These are phyloP conservation scores for Ophion ellenae DNA, from an alignment of 2,888 invertebrate species.

Conservation along the genomic window DNA sequence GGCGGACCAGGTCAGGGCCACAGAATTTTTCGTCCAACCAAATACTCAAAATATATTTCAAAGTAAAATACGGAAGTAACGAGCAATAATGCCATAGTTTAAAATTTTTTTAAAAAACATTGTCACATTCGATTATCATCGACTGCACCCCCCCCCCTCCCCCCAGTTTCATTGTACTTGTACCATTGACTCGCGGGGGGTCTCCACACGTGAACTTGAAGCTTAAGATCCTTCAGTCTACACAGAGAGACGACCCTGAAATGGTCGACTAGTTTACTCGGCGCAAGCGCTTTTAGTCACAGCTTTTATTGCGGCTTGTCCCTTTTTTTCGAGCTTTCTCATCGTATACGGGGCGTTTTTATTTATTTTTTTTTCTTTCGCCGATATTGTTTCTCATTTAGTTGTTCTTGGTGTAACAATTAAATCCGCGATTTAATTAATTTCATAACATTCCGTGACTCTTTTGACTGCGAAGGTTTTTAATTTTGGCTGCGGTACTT, in stretches of 20 bases:
- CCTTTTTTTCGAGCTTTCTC: slow-evolving; percentile 8
- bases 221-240: slow-evolving; percentile 47
- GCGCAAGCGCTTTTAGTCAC: slow-evolving; percentile 15
- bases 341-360: neutral
- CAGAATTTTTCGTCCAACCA: slow-evolving; percentile 8
- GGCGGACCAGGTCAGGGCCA: slow-evolving; percentile 61
- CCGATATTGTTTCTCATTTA: neutral
- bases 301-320: neutral
- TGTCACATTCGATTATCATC: neutral
- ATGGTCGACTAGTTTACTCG: slow-evolving; percentile 12
- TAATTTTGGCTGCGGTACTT: neutral
- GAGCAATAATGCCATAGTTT: neutral
- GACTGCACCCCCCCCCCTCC: neutral
- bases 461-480: neutral
- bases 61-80: neutral
- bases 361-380: neutral
- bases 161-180: slow-evolving; percentile 40
- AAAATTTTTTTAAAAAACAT: neutral
- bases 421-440: neutral
- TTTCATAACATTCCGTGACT: slow-evolving; percentile 27
- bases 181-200: slow-evolving; percentile 64
- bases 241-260: slow-evolving; percentile 47
- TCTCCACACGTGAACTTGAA: slow-evolving; percentile 61
- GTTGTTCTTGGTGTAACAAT: neutral
- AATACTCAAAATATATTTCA: neutral